phyloP scores from a whole-genome alignment of 2,888 invertebrate species.

The Dryadula phaetusa region DNA sequence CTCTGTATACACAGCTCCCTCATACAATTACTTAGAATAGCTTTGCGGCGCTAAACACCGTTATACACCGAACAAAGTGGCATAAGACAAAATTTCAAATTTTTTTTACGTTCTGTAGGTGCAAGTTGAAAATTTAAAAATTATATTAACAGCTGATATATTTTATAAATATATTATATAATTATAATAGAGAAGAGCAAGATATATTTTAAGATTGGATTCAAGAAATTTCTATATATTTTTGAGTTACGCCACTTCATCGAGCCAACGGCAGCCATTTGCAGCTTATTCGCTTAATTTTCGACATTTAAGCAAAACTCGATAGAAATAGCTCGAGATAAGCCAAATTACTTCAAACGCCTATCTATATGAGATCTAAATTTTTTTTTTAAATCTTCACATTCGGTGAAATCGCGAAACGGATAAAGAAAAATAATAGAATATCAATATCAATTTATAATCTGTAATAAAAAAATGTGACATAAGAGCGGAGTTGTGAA shows the following conservation, averaged over 20 bases:
- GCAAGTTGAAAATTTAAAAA: background rate
- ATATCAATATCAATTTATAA: background rate
- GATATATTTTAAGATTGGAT: no score
- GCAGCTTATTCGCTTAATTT: conserved; percentile 2
- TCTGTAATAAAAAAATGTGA: background rate
- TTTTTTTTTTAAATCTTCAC: conserved; percentile 37
- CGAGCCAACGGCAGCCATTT: no score
- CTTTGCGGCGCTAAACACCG: background rate
- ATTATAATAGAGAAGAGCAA: no score
- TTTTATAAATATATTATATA: no score
- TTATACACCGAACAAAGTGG: background rate
- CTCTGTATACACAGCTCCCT: background rate
- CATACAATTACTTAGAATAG: conserved; percentile 10
- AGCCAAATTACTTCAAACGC: conserved; percentile 47
- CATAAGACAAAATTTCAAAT: background rate
- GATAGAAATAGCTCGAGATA: conserved; percentile 3
- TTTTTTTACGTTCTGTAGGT: background rate
- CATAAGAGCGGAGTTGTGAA: background rate
- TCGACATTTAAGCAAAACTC: conserved; percentile 4
- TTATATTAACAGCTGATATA: no score
- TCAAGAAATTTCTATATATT: no score
- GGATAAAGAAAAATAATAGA: conserved; percentile 41
- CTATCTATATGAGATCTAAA: conserved; percentile 58
- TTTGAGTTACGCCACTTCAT: conserved; percentile 9
- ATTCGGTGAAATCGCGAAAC: conserved; percentile 47